Conservation (phyloP, 2,113 vertebrate species). For the Vidua chalybeata region DNA sequence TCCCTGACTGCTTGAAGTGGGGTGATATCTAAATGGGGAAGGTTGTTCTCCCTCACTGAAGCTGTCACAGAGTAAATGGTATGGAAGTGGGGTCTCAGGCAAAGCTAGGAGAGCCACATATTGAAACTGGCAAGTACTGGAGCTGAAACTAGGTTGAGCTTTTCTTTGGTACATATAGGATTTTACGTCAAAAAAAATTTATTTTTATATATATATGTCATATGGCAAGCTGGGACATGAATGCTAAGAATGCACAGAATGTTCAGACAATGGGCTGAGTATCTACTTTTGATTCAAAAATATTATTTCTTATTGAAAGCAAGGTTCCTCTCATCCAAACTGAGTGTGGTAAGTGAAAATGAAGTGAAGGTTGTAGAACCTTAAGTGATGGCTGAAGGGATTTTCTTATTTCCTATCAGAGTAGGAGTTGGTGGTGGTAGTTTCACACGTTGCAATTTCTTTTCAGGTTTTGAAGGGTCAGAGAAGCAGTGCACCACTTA, state of each 20-base stretch:
- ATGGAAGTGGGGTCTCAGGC: background rate
- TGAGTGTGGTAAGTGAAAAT: background rate
- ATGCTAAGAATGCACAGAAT: background rate
- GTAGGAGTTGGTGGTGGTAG: background rate
- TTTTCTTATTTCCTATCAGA: background rate
- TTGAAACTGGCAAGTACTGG: background rate
- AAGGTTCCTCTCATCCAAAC: background rate
- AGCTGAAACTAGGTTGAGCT: background rate
- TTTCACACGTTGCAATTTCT: background rate
- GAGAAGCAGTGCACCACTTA: background rate
- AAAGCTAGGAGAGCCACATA: accelerated
- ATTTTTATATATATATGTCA: background rate
- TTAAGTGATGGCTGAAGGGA: background rate
- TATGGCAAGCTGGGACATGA: background rate
- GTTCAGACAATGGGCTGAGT: background rate
- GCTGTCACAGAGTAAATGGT: background rate
- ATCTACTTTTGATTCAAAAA: background rate
- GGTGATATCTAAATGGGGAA: background rate
- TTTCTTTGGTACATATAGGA: background rate
- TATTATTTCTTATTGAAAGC: background rate
- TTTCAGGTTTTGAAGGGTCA: background rate
- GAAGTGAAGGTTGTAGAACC: background rate
- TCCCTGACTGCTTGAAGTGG: background rate
- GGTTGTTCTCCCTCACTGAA: background rate
- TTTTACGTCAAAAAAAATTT: background rate